Evolutionary conservation across 2,113 vertebrate genomes (phyloP), one percentile per base, ranked within the genome.

Genomic region (Heterochromis multidens): DNA sequence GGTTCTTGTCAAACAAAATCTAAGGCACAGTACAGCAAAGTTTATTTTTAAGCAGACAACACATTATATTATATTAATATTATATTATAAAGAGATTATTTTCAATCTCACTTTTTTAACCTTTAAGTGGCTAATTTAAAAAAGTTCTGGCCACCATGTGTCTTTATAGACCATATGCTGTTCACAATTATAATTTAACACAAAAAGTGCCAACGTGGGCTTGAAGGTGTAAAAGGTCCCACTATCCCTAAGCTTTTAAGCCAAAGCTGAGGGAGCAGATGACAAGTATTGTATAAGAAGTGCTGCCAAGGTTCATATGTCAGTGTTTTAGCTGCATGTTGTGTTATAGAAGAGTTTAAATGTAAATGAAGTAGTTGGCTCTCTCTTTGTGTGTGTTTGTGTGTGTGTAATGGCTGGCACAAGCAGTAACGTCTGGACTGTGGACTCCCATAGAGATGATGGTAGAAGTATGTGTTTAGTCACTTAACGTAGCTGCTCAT

Each of bases 401-500:
- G 72, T 84, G 85, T 77, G 81, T 86, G 79, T 87, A 82, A 67
- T 77, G 90, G 85, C 88, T 95, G 92, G 90, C 87, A 90, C 87
- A 67, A 89, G 72, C 63, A 59, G 80, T 85, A 84, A 76, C 19
- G 93, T 93, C 91, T 94, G 88, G 88, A 90, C 90, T 49, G 79
- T 82, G 89, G 94, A 85, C 91, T 94, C 93, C 94, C 87, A 90
- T 91, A 61, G 95, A 92, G 93, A 93, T 87, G 92, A 95, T 90
- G 89, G 89, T 90, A 92, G 85, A 92, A 93, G 91, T 94, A 91
- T 95, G 93, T 96, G 95, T 96, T 96, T 96, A 96, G 93, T 95
- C 95, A 96, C 95, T 96, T 96, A 96, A 92, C 88, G 88, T 89
- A 96, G 94, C 95, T 92, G 95, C 94, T 95, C 93, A 95, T 96